Base-by-base conservation (phyloP, 2,797 vertebrate species). In the Chiroxiphia lanceolata region DNA sequence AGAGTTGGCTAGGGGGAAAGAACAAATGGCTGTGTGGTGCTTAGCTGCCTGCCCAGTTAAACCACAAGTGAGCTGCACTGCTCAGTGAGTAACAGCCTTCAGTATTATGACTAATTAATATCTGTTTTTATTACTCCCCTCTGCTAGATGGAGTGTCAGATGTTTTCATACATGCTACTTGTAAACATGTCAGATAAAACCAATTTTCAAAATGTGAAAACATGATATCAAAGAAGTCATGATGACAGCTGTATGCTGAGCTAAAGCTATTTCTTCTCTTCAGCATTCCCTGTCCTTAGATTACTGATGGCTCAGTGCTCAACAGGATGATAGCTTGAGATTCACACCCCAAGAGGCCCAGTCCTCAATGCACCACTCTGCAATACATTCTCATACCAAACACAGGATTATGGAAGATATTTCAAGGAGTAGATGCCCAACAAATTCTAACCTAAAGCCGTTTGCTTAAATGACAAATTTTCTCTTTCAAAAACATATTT, bases 301-400 rank as follows among this genome's bases (percentile, higher is more conserved):
- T 16, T 44, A 21, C 36, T 61, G 29, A 45, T 25, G 15, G 13
- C 13, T 65, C n/a, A 33, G 33, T 33, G 53, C 26, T 71, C n/a
- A 56, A 40, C 12, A 50, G 29, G 11, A 51, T 57, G n/a, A 33
- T 22, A 57, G 21, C 44, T 50, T 60, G 42, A 36, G 36, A 86
- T 60, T 56, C 64, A 34, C 1, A 1, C 50, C 53, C 27, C 17
- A 60, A 21, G 53, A 71, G 8, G 11, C 23, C 20, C 15, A 38
- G n/a, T 60, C 2, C 8, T 50, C 42, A 38, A 12, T 1, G 1
- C 65, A 31, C 19, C 0, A 1, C 13, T 27, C 40, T 50, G 38
- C 16, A 67, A 60, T 2, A 0, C 47, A 31, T 13, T 23, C 63
- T 74, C 31, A 42, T 40, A 65, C 10, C 0, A 2, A 76, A 77